These are phyloP conservation scores for Murina feae DNA, from an alignment of 2,113 vertebrate genomes.

Conservation along the genomic window DNA sequence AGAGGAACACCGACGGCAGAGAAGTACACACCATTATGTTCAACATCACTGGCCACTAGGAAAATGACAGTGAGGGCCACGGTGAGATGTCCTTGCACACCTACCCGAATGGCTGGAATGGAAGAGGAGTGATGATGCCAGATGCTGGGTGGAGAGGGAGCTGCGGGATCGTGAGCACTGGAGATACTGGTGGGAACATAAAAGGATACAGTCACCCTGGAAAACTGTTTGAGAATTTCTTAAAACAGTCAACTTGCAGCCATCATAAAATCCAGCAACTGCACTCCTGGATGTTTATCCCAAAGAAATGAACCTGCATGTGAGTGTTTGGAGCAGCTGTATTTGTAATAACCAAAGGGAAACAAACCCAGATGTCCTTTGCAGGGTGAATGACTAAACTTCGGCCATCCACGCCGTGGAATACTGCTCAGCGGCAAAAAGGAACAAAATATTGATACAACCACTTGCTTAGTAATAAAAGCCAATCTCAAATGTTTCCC, in stretches of 20 bases:
- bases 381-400: background rate
- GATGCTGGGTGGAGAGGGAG: background rate
- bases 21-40: background rate
- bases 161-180: fast-evolving
- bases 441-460: background rate
- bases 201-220: background rate
- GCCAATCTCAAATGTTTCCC: background rate
- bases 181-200: background rate
- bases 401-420: background rate
- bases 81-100: background rate
- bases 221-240: background rate
- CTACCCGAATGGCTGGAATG: background rate
- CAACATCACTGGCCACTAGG: background rate
- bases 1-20: background rate
- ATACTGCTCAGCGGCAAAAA: background rate
- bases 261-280: background rate
- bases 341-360: background rate
- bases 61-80: background rate
- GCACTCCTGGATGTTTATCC: background rate
- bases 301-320: background rate
- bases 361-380: background rate
- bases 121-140: background rate
- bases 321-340: background rate
- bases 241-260: background rate
- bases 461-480: background rate